phyloP scores from a whole-genome alignment of 2,888 invertebrate genomes.

The Lochmaea capreae region DNA sequence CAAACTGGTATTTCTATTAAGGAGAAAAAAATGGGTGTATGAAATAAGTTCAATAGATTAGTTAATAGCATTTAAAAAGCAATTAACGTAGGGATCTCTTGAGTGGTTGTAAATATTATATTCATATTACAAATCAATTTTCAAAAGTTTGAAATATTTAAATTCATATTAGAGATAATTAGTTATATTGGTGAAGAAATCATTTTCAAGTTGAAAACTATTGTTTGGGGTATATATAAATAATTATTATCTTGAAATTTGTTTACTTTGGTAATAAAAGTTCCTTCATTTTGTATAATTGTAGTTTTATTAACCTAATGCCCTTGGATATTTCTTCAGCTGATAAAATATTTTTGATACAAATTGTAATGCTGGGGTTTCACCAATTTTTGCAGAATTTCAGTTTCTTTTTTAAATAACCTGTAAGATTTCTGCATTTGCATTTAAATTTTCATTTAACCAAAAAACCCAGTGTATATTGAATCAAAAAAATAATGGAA shows the following conservation, averaged over 20 bases:
- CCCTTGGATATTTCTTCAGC: background rate
- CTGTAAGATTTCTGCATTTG: no score
- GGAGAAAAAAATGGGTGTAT: background rate
- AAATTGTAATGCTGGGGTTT: no score
- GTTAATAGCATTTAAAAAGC: conserved; percentile 4
- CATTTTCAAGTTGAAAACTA: background rate
- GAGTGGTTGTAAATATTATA: conserved; percentile 12
- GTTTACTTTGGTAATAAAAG: background rate
- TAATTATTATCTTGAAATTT: background rate
- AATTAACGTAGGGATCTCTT: background rate
- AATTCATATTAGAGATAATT: conserved; percentile 8
- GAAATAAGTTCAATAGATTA: background rate
- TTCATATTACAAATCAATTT: conserved; percentile 6
- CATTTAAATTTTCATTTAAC: no score
- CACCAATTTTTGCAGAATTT: no score
- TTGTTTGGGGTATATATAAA: background rate
- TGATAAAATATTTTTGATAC: no score
- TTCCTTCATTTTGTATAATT: background rate
- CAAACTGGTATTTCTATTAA: background rate
- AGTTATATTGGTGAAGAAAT: background rate
- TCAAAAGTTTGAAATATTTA: conserved; percentile 6
- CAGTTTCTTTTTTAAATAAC: no score
- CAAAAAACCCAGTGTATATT: no score
- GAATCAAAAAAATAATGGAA: no score
- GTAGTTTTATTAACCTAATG: background rate